These are phyloP conservation scores for Drosophila ezoana DNA, from an alignment of 2,888 invertebrate genomes.

Conservation along the genomic window DNA sequence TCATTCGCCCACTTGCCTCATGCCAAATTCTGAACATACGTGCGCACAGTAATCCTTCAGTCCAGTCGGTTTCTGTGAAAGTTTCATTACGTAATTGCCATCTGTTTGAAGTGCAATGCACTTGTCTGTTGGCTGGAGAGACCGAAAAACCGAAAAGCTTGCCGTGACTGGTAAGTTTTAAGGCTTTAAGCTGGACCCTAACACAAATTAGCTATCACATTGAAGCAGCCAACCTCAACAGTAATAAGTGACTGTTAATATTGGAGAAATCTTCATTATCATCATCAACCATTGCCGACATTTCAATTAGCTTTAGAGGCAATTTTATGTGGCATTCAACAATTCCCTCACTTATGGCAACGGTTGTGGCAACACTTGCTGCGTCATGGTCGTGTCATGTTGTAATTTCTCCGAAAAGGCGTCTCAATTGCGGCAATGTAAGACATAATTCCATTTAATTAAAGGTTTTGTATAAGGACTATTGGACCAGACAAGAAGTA, in stretches of 20 bases:
- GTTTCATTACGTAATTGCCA: slow-evolving; percentile 55
- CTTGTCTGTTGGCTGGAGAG: background rate
- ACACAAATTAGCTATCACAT: background rate
- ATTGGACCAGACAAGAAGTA: background rate
- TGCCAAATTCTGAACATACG: slow-evolving; percentile 20
- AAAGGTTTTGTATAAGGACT: background rate
- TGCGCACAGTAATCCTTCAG: background rate
- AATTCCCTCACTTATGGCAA: slow-evolving; percentile 1
- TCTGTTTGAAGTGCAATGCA: slow-evolving; percentile 21
- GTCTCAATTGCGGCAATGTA: slow-evolving; percentile 6
- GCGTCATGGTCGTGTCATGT: slow-evolving; percentile 13
- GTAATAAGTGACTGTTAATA: background rate
- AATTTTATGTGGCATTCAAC: slow-evolving; percentile 13
- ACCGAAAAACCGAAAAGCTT: background rate
- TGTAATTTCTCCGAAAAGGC: slow-evolving; percentile 7
- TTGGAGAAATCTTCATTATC: background rate
- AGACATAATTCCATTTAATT: slow-evolving; percentile 7
- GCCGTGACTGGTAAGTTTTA: background rate
- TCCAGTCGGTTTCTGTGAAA: slow-evolving; percentile 34
- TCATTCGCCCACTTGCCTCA: background rate
- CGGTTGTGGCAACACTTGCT: slow-evolving; percentile 20
- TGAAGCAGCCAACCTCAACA: too few species aligned
- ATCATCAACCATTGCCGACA: slow-evolving; percentile 5
- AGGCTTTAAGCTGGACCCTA: background rate
- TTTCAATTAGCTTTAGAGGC: slow-evolving; percentile 31